Conservation (phyloP, 2,113 vertebrate species). For the Strix uralensis region DNA sequence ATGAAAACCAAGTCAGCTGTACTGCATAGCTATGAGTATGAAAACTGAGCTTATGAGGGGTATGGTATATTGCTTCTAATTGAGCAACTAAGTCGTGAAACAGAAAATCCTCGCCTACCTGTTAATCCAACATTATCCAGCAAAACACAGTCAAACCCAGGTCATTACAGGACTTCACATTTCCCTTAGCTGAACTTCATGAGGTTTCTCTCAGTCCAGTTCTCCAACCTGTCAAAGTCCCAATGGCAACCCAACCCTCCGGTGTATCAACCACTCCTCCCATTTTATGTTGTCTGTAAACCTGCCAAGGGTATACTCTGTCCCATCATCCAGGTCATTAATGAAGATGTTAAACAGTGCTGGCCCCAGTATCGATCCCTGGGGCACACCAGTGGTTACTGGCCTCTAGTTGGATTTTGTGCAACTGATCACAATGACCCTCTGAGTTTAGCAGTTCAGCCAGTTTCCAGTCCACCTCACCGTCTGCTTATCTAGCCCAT, state of each 20-base stretch:
- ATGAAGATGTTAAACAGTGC: not conserved
- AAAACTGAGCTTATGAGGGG: not conserved
- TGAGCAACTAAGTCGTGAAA: not conserved
- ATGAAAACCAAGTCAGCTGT: not conserved
- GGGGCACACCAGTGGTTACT: not conserved
- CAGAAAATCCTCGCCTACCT: not conserved
- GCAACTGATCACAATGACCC: not conserved
- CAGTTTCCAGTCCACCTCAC: not conserved
- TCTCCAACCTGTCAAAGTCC: not conserved
- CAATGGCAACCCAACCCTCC: not conserved
- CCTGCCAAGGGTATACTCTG: not conserved
- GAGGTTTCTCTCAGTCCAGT: not conserved
- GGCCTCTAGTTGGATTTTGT: not conserved
- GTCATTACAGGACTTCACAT: not conserved
- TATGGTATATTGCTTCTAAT: not conserved
- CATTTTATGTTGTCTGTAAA: not conserved
- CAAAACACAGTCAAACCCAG: not conserved
- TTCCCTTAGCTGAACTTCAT: not conserved
- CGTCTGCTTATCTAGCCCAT: not conserved
- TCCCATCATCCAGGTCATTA: not conserved
- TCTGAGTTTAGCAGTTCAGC: not conserved
- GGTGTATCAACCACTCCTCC: not conserved
- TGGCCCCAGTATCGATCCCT: not conserved
- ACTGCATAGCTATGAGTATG: not conserved
- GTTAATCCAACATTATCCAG: not conserved